These are phyloP conservation scores for Hippopotamus amphibius DNA, from an alignment of 2,113 vertebrate genomes.

Conservation along the genomic window DNA sequence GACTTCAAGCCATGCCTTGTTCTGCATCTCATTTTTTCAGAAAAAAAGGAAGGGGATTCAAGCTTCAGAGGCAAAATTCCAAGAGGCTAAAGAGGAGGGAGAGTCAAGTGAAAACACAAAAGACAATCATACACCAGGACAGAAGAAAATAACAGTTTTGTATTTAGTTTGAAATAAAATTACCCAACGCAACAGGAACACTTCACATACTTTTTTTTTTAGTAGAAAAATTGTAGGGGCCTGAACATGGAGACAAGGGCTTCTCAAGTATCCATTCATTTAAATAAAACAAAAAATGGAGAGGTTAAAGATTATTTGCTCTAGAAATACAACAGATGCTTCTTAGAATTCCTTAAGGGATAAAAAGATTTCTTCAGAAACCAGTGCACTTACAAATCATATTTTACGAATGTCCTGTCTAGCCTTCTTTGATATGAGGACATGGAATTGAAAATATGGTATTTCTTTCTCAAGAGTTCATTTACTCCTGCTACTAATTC, in stretches of 20 bases:
- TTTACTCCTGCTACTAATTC: neutral
- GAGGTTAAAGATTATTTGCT: conserved; percentile 53
- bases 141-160: conserved; percentile 13
- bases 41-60: conserved; percentile 26
- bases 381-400: neutral
- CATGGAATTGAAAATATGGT: neutral
- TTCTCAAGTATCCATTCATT: conserved; percentile 58
- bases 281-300: neutral
- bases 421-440: conserved; percentile 3
- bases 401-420: conserved; percentile 13
- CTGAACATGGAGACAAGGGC: neutral
- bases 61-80: conserved; percentile 30
- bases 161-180: conserved; percentile 57
- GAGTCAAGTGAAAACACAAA: conserved; percentile 15
- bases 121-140: neutral
- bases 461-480: conserved; percentile 48
- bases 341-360: neutral
- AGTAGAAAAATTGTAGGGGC: conserved; percentile 21
- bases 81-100: conserved; percentile 17
- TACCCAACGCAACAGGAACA: neutral
- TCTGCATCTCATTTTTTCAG: conserved; percentile 7
- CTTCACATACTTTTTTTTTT: neutral
- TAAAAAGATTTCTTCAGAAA: neutral
- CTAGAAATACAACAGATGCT: conserved; percentile 50
- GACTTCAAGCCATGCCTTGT: conserved; percentile 60